Base-by-base conservation (phyloP, 2,797 vertebrate species). In the Harpagifer antarcticus region DNA sequence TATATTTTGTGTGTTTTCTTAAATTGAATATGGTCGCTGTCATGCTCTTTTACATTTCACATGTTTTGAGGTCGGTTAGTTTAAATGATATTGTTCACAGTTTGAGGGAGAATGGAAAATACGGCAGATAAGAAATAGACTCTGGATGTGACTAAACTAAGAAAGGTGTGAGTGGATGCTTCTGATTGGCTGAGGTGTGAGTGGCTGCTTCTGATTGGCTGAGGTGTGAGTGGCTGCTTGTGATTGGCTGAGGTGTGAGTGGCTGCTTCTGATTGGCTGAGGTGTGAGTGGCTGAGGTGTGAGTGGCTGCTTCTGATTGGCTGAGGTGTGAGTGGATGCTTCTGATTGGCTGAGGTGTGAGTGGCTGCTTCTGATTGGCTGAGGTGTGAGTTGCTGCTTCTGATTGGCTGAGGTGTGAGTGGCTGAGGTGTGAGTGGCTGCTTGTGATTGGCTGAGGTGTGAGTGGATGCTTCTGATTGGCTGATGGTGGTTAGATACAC, bases 351-450 rank as follows among this genome's bases (percentile, higher is more conserved):
- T n/a, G n/a, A n/a, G n/a, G n/a, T n/a, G n/a, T n/a, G n/a, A n/a
- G n/a, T n/a, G n/a, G n/a, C n/a, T n/a, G n/a, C n/a, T n/a, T n/a
- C n/a, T n/a, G n/a, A n/a, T n/a, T n/a, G n/a, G n/a, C n/a, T n/a
- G n/a, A n/a, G n/a, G n/a, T n/a, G n/a, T n/a, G n/a, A n/a, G n/a
- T n/a, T n/a, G n/a, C n/a, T n/a, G n/a, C n/a, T n/a, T n/a, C n/a
- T 20, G 81, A 94, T 94, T 94, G 93, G 92, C 78, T 84, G 50
- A 82, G 79, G 83, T 86, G 23, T 23, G 23, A 23, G 23, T 95
- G 94, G 94, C 84, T 88, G 92, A 92, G 27, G 27, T 27, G 27
- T 27, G 27, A 23, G 23, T 23, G 23, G 23, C 23, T 23, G 23
- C 23, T 23, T 23, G 23, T 23, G 23, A 23, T 23, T 95, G 94